phyloP scores from a whole-genome alignment of 2,113 vertebrate genomes.

The Peromyscus maniculatus region DNA sequence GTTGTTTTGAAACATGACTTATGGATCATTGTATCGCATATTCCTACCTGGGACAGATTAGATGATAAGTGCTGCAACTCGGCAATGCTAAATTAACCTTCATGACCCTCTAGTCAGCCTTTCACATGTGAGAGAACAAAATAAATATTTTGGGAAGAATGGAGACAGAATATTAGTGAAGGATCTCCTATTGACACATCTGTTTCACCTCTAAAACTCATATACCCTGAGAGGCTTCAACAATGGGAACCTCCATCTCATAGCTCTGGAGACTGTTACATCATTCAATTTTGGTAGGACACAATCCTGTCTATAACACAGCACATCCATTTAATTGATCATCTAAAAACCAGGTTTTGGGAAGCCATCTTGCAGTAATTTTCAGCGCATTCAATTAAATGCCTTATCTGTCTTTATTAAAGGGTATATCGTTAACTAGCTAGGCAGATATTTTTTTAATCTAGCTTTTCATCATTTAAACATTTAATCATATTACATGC shows the following conservation, averaged over 20 bases:
- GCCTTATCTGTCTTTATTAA: constrained; percentile 2
- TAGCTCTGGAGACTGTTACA: not conserved
- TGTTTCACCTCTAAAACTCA: not conserved
- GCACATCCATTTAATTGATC: not conserved
- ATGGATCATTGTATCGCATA: not conserved
- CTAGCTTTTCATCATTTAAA: not conserved
- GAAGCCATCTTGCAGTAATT: not conserved
- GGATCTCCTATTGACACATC: not conserved
- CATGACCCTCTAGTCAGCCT: not conserved
- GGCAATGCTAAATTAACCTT: not conserved
- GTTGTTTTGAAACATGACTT: constrained; percentile 51
- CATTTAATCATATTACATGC: not conserved
- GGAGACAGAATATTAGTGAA: not conserved
- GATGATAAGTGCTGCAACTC: not conserved
- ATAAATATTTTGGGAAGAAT: not conserved
- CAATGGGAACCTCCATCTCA: not conserved
- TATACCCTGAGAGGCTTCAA: not conserved
- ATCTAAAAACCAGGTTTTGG: not conserved
- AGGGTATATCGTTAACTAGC: not conserved
- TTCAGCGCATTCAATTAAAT: constrained; percentile 2
- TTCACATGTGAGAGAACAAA: not conserved
- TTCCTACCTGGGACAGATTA: constrained; percentile 18
- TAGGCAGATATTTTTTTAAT: not conserved
- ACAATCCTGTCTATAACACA: not conserved
- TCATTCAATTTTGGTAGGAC: not conserved